phyloP scores from a whole-genome alignment of 2,888 invertebrate species.

The Biston betularia region DNA sequence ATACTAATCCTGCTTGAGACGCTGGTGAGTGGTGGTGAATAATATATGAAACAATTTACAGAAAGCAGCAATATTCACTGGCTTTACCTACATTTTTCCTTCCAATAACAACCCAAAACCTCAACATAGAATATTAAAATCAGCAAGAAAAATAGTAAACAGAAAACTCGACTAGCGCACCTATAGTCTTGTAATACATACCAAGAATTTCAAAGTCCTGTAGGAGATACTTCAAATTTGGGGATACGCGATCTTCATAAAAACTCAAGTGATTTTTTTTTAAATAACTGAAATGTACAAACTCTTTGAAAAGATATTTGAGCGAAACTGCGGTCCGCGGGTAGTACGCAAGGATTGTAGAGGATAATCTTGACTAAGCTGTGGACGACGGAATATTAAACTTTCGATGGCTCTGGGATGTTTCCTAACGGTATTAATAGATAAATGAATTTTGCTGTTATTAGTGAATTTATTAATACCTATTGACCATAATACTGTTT shows the following conservation, averaged over 20 bases:
- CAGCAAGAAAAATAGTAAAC: conserved; percentile 20
- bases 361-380: conserved; percentile 53
- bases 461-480: conserved; percentile 11
- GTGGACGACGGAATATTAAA: conserved; percentile 50
- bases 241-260: conserved; percentile 6
- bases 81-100: conserved; percentile 16
- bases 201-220: conserved; percentile 17
- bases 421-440: conserved; percentile 47
- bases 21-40: conserved; percentile 22
- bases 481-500: conserved; percentile 3
- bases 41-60: conserved; percentile 30
- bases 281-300: conserved; percentile 47
- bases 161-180: not conserved
- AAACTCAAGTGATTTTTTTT: conserved; percentile 29
- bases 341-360: conserved; percentile 40
- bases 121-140: conserved; percentile 29
- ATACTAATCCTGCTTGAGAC: conserved; percentile 21
- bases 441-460: conserved; percentile 40
- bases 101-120: conserved; percentile 29
- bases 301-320: conserved; percentile 41
- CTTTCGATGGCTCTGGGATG: conserved; percentile 47
- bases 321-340: conserved; percentile 35
- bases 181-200: not conserved
- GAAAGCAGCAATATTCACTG: conserved; percentile 12
- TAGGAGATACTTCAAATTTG: conserved; percentile 21